Percentiles rank a stretch among this genome's conserved stretches.
Evolutionary conservation across 2,113 vertebrate genomes (phyloP).

Genomic region (Mastomys natalensis): DNA sequence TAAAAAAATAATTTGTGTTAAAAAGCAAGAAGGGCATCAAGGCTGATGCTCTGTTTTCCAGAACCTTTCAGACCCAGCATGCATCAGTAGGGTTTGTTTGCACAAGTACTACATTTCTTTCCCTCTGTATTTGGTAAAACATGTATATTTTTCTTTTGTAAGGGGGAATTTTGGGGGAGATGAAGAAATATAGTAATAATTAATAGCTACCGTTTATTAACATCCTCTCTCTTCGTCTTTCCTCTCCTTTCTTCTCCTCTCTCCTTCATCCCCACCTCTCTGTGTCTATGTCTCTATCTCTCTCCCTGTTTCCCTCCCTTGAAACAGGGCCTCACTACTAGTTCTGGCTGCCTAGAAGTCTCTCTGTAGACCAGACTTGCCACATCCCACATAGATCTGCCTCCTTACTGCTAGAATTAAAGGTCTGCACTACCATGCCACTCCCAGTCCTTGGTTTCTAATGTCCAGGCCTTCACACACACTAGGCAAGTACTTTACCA

Average conservation of each 20-base stretch:
- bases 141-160: not conserved
- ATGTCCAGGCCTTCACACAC: not conserved
- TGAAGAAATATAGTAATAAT: not conserved
- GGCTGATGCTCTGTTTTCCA: not conserved
- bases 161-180: not conserved
- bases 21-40: not conserved
- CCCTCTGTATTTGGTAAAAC: not conserved
- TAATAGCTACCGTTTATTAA: not conserved
- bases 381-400: not conserved
- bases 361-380: not conserved
- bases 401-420: not conserved
- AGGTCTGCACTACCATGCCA: not conserved
- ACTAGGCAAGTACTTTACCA: not conserved
- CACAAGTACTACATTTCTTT: not conserved
- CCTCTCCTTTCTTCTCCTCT: no score
- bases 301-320: not conserved
- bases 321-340: not conserved
- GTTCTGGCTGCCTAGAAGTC: not conserved
- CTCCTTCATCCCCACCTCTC: not conserved
- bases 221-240: not conserved
- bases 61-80: not conserved
- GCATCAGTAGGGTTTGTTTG: not conserved
- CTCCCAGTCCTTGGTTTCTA: not conserved
- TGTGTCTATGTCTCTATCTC: not conserved
- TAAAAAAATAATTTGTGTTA: conserved; percentile 40